These are phyloP conservation scores for Iguana delicatissima DNA, from an alignment of 2,797 vertebrate species.

Conservation along the genomic window DNA sequence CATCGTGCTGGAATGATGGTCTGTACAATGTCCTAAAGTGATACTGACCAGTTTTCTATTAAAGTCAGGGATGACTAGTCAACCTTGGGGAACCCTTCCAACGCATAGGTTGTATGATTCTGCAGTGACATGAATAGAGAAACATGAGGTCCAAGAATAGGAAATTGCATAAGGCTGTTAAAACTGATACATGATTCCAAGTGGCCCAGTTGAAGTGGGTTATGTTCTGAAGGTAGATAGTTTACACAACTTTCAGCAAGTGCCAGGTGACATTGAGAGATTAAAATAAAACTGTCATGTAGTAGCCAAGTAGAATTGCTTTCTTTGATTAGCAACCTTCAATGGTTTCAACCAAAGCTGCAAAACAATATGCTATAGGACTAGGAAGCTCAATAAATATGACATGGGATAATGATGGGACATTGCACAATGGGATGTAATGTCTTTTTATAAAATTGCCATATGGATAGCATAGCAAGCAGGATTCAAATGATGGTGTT, in stretches of 20 bases:
- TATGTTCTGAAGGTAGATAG: conserved; percentile 18
- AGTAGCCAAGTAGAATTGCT: background rate
- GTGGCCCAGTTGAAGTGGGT: conserved; percentile 4
- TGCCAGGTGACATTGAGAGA: background rate
- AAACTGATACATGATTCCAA: background rate
- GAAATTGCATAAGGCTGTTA: background rate
- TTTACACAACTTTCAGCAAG: conserved; percentile 23
- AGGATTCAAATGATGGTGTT: background rate
- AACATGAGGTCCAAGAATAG: background rate
- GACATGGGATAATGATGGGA: conserved; percentile 12
- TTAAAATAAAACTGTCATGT: conserved; percentile 6
- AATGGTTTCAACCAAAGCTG: background rate
- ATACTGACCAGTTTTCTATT: background rate
- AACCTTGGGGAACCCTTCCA: conserved; percentile 1
- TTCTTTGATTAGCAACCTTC: background rate
- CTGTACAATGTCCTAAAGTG: background rate
- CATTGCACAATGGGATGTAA: conserved; percentile 11
- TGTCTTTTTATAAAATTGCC: background rate
- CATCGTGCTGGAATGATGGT: background rate
- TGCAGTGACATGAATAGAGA: background rate
- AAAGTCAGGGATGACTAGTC: background rate
- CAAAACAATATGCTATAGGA: conserved; percentile 30
- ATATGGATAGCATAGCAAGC: background rate
- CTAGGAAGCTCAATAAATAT: conserved; percentile 59
- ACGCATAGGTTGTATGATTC: background rate